phyloP scores from a whole-genome alignment of 2,888 invertebrate genomes.

The Anthrax anthrax region DNA sequence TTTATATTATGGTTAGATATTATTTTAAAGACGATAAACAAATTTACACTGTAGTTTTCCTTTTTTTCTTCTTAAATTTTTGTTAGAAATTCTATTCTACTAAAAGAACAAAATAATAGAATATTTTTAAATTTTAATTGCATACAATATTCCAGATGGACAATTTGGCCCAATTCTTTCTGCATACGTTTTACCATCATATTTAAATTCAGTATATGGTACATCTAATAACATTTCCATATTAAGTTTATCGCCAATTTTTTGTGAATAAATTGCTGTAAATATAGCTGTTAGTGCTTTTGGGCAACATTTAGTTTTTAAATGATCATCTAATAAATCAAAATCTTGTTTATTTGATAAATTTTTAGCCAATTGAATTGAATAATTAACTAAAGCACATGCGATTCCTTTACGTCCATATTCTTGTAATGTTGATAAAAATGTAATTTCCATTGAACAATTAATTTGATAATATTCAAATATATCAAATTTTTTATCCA shows the following conservation, averaged over 20 bases:
- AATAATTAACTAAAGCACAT: constrained; percentile 37
- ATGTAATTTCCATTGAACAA: constrained; percentile 54
- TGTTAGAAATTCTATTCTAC: no score
- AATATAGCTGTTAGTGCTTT: constrained; percentile 42
- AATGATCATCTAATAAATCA: constrained; percentile 17
- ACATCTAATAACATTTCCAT: constrained; percentile 40
- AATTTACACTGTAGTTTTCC: no score
- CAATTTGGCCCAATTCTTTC: constrained; percentile 38
- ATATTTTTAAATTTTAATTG: background rate
- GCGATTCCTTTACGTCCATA: constrained; percentile 41
- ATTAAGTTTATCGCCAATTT: constrained; percentile 39
- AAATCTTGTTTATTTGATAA: constrained; percentile 37
- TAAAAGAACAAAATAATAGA: no score
- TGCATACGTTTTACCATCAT: constrained; percentile 43
- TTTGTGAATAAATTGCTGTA: constrained; percentile 43
- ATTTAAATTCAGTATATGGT: constrained; percentile 39
- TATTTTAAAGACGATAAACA: no score
- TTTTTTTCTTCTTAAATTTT: no score
- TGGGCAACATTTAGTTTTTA: constrained; percentile 21
- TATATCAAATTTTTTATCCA: constrained; percentile 44
- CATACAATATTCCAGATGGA: constrained; percentile 14
- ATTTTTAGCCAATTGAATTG: constrained; percentile 40
- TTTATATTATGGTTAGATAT: no score
- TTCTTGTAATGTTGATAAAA: constrained; percentile 42
- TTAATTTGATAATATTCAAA: constrained; percentile 45